These are phyloP conservation scores for Orthonyx spaldingii DNA, from an alignment of 2,113 vertebrate species.

Conservation along the genomic window DNA sequence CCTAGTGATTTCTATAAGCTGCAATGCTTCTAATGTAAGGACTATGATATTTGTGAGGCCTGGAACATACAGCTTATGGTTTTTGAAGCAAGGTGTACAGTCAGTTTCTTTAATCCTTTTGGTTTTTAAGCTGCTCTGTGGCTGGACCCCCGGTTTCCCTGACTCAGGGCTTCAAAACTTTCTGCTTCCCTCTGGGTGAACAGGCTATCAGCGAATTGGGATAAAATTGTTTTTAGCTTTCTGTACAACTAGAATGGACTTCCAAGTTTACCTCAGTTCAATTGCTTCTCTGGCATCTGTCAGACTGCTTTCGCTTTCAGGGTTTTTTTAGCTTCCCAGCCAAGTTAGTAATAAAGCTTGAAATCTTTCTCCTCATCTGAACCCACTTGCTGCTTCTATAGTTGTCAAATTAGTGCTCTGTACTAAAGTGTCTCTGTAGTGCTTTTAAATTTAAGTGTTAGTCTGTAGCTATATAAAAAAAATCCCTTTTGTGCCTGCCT, in stretches of 20 bases:
- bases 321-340: background rate
- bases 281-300: background rate
- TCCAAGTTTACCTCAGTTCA: background rate
- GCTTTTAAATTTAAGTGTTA: constrained; percentile 38
- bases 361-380: background rate
- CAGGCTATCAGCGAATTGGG: background rate
- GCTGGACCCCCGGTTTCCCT: background rate
- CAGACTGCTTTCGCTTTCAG: background rate
- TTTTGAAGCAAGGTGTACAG: background rate
- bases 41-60: background rate
- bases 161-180: background rate
- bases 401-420: constrained; percentile 13
- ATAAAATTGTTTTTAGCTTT: background rate
- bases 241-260: background rate
- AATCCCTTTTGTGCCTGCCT: background rate
- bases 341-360: background rate
- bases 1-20: background rate
- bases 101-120: background rate
- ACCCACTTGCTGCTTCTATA: constrained; percentile 20
- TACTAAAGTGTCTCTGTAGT: constrained; percentile 34
- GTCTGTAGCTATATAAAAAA: background rate
- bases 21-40: background rate
- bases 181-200: background rate
- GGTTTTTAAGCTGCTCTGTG: background rate
- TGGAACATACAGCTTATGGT: background rate